Base-by-base conservation (phyloP, 2,113 vertebrate genomes). In the Lota lota region DNA sequence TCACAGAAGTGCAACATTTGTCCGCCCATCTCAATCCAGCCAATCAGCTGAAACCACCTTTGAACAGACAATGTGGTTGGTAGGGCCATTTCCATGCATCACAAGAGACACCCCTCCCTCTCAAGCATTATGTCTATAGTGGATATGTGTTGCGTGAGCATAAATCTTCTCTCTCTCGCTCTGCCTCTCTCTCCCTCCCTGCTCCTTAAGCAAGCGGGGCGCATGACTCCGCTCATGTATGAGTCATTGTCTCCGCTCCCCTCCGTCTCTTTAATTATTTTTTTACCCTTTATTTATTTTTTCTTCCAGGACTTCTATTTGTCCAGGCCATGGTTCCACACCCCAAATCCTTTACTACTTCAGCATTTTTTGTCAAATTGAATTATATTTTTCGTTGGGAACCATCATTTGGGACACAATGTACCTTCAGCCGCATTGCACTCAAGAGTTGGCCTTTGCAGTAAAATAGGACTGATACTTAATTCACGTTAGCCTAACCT, bases 181-280 rank as follows among this genome's bases (percentile, higher is more conserved):
- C 12, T 2, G 6, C 10, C 40, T 14, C 7, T 12, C 73, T 66
- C 66, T 15, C 70, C 71, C 76, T 71, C 75, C 58, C 66, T 56
- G 81, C 80, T 90, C 82, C 88, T 90, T 84, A 82, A 91, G 86
- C 88, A 90, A 88, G 90, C 89, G 67, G 86, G 87, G 85, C 87
- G 86, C 90, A 91, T 90, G 90, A 91, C 88, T 91, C 76, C 22
- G 73, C 84, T 88, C 85, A 85, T 87, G 87, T 87, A 85, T 91
- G 91, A 92, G 82, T 91, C 90, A 91, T 85, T 88, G 87, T 89
- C 79, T 90, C 82, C 86, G 72, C 74, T 80, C 73, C 73, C 73
- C 64, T 78, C 75, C 58, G 70, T 70, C 73, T 67, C 68, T 47
- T 67, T 64, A 16, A 22, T 67, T n/a, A 40, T 64, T 56, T 60